Base-by-base conservation (phyloP, 2,888 invertebrate species). In the Caprella mutica region DNA sequence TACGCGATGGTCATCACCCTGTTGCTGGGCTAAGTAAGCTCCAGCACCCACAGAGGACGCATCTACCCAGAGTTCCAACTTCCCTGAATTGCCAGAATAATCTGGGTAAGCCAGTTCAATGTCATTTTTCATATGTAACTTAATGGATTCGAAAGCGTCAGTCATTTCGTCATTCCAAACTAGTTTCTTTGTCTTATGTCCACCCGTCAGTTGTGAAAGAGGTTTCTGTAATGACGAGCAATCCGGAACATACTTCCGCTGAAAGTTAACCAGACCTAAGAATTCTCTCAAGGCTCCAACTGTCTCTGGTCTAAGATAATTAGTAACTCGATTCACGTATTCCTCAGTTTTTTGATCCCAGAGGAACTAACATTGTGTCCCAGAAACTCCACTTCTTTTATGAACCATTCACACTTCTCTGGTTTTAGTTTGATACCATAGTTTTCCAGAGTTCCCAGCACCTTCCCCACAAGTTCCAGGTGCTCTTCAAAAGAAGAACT, bases 341-440 rank as follows among this genome's bases (percentile, higher is more conserved):
- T 29, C 23, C 12, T 12, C 30, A 12, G 33, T 19, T 6, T 51
- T 51, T 33, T n/a, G 19, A 51, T 17, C 2, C 51, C 51, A 30
- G 51, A 51, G 30, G 14, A 9, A 19, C 51, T 51, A 17, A 51
- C 30, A 30, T 30, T 3, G 23, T 51, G 51, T 12, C 51, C 51
- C 19, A 51, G 33, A 24, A 26, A 51, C 4, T 51, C n/a, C 2
- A 29, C 29, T 24, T 51, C 6, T n/a, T 23, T 24, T n/a, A n/a
- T 9, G 23, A 51, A 51, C 51, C 51, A 51, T 26, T 30, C 51
- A 51, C 33, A 51, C 33, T 51, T 51, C 3, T 5, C 19, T 8
- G 51, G 51, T 9, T 51, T 30, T 35, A 30, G 21, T 51, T 29
- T 51, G 4, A 48, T 29, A 14, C 24, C 23, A 48, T 8, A 8